A percentile compares a stretch with the other conserved stretches of the same genome.
These are phyloP conservation scores for Lypha dubia DNA, from an alignment of 2,888 invertebrate genomes.

Conservation along the genomic window DNA sequence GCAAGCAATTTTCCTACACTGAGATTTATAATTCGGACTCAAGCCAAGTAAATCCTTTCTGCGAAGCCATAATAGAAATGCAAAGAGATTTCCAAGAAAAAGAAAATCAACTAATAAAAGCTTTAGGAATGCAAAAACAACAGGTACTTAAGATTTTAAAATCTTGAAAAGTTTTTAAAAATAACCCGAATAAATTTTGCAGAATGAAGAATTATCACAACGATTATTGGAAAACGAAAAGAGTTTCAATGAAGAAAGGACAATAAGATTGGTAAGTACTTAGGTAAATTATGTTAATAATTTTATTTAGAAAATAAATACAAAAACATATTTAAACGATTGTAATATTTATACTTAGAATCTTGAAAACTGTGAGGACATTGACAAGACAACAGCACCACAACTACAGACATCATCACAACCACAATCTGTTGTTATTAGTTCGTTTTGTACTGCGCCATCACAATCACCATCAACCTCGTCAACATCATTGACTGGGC, in stretches of 20 bases:
- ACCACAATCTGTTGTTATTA: slow-evolving; percentile 1
- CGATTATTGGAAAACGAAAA: slow-evolving; percentile 47
- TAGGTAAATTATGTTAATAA: background rate
- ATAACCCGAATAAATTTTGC: background rate
- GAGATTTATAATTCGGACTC: slow-evolving; percentile 70
- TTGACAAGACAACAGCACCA: slow-evolving; percentile 42
- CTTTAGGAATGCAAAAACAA: slow-evolving; percentile 27
- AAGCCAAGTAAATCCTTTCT: slow-evolving; percentile 76
- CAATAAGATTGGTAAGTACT: slow-evolving; percentile 52
- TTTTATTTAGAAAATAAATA: background rate
- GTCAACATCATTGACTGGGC: slow-evolving; percentile 21
- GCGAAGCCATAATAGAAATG: slow-evolving; percentile 74
- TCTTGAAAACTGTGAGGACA: slow-evolving; percentile 47
- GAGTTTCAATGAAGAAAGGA: slow-evolving; percentile 33
- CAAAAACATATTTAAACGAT: background rate
- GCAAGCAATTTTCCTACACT: slow-evolving; percentile 74
- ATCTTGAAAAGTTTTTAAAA: background rate
- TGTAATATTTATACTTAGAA: slow-evolving; percentile 41
- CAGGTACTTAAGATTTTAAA: slow-evolving; percentile 45
- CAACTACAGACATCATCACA: slow-evolving; percentile 24
- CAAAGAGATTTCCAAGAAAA: slow-evolving; percentile 54
- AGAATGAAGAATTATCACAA: slow-evolving; percentile 64
- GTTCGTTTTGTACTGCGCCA: background rate
- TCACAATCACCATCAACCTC: slow-evolving; percentile 14
- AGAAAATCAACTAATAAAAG: slow-evolving; percentile 47